Evolutionary conservation across 1,140 invertebrate genomes (phyloP).

Genomic region (Grapholita molesta): DNA sequence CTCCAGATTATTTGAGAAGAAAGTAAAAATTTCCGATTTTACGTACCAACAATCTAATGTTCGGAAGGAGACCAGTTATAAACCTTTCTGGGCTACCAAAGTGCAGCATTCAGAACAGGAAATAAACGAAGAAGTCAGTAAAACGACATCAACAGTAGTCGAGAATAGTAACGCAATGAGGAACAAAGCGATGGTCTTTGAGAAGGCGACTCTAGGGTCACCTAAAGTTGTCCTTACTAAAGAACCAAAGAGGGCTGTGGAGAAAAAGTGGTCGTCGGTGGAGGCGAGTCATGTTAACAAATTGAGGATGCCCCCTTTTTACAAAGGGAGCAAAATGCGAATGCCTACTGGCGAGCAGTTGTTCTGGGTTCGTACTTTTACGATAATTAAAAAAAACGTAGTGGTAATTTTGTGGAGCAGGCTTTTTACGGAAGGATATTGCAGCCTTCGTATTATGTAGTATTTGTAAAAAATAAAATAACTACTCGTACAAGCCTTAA

Average conservation of each 20-base stretch:
- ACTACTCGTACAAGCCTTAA: too few species aligned
- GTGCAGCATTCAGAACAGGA: constrained; percentile 23
- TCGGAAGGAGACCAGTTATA: constrained; percentile 47
- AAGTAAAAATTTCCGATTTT: constrained; percentile 52
- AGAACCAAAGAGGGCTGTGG: constrained; percentile 7
- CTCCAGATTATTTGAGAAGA: constrained; percentile 46
- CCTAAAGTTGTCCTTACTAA: constrained; percentile 35
- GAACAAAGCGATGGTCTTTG: constrained; percentile 36
- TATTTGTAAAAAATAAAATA: too few species aligned
- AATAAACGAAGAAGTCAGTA: constrained; percentile 24
- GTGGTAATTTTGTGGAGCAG: too few species aligned
- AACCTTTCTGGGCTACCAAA: constrained; percentile 61
- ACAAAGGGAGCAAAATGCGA: constrained; percentile 59
- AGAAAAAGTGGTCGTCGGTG: constrained; percentile 42
- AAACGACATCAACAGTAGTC: constrained; percentile 23
- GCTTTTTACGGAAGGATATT: too few species aligned
- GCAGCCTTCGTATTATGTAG: too few species aligned
- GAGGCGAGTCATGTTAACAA: constrained; percentile 42
- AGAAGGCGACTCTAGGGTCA: constrained; percentile 32
- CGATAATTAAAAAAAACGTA: too few species aligned
- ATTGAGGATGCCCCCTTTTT: constrained; percentile 44
- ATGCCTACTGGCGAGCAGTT: constrained; percentile 62
- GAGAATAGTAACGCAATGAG: constrained; percentile 31
- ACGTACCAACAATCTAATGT: constrained; percentile 49
- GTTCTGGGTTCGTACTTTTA: constrained; percentile 57